phyloP scores from a whole-genome alignment of 2,113 vertebrate genomes.

The Amphiprion ocellaris region DNA sequence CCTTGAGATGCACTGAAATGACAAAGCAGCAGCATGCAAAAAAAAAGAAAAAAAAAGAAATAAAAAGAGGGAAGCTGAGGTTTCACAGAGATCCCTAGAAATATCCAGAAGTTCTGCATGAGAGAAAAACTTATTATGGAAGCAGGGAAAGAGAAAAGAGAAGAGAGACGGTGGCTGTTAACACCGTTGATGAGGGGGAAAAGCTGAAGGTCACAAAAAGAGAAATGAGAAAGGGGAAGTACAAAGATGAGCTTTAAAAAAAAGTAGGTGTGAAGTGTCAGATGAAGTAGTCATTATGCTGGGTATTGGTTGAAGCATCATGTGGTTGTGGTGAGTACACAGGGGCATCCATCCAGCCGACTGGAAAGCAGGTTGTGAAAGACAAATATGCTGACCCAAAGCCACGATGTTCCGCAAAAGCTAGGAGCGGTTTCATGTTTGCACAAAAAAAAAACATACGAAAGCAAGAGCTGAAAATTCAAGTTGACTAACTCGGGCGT shows the following conservation, averaged over 20 bases:
- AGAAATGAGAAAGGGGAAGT: conserved; percentile 36
- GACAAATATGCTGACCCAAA: conserved; percentile 72
- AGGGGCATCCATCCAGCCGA: conserved; percentile 29
- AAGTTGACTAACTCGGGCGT: conserved; percentile 27
- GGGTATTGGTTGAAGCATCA: conserved; percentile 45
- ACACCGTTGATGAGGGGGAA: neutral
- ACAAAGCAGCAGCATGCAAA: conserved; percentile 16
- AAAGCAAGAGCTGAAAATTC: conserved; percentile 38
- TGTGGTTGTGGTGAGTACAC: conserved; percentile 71
- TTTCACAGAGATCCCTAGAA: conserved; percentile 28
- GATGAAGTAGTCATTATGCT: conserved; percentile 41
- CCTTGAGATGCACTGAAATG: conserved; percentile 37
- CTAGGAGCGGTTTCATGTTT: conserved; percentile 43
- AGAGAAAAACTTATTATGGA: conserved; percentile 21
- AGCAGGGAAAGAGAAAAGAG: neutral
- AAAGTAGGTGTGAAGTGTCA: conserved; percentile 52
- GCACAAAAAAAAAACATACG: conserved; percentile 25
- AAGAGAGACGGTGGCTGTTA: neutral
- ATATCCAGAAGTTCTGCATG: conserved; percentile 31
- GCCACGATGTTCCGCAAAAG: conserved; percentile 69
- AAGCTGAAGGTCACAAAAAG: conserved; percentile 9
- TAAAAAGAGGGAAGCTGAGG: conserved; percentile 52
- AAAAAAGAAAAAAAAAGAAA: neutral
- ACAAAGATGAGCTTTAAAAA: conserved; percentile 5
- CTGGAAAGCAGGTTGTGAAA: conserved; percentile 76